phyloP scores from a whole-genome alignment of 64 coral and sea anemone species.

The Montipora foliosa region DNA sequence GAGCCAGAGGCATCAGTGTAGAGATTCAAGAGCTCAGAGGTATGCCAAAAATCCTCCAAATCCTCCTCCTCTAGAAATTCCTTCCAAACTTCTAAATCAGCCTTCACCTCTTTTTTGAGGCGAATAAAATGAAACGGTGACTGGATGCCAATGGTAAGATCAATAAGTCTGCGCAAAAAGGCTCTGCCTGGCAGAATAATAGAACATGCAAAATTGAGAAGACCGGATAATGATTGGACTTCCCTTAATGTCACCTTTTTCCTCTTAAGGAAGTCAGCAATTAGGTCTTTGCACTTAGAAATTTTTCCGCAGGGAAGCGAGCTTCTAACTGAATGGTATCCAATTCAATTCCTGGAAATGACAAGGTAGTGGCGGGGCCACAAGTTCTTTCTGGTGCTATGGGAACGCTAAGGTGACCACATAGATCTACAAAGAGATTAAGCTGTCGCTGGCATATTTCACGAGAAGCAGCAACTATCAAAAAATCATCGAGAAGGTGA shows the following conservation, averaged over 20 bases:
- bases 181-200: slow-evolving; percentile 47
- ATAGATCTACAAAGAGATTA: neutral
- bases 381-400: neutral
- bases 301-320: slow-evolving; percentile 35
- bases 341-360: slow-evolving; percentile 48
- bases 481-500: slow-evolving; percentile 31
- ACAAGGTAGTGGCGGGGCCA: neutral
- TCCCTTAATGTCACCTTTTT: slow-evolving; percentile 56
- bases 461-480: slow-evolving; percentile 10
- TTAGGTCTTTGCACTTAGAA: neutral
- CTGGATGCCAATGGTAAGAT: slow-evolving; percentile 8
- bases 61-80: neutral
- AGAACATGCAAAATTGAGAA: slow-evolving; percentile 71
- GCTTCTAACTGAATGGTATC: slow-evolving; percentile 26
- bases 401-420: slow-evolving; percentile 3
- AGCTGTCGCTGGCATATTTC: neutral
- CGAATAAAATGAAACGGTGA: neutral
- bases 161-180: slow-evolving; percentile 65
- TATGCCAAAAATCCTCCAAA: neutral
- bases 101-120: neutral
- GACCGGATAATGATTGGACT: slow-evolving; percentile 45
- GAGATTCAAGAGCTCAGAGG: slow-evolving; percentile 47
- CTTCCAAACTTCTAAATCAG: neutral
- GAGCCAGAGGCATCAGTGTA: slow-evolving; percentile 19
- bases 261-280: slow-evolving; percentile 17